Evolutionary conservation across 2,797 vertebrate genomes (phyloP).

Genomic region (Ctenopoma kingsleyae): DNA sequence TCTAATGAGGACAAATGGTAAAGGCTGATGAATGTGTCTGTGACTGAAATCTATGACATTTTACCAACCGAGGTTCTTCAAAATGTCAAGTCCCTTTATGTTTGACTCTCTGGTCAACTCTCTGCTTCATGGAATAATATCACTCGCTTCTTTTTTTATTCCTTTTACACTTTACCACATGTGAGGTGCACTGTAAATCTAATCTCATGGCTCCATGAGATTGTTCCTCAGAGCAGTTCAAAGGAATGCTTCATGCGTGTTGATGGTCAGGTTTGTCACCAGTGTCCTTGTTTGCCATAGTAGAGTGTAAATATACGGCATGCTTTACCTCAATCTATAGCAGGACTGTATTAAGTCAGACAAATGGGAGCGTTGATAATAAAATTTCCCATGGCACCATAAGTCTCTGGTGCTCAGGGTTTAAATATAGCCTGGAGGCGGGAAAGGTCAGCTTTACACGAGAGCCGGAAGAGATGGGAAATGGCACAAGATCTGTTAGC

Average conservation of each 20-base stretch:
- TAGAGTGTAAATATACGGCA: constrained; percentile 62
- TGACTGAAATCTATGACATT: constrained; percentile 63
- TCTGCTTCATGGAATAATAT: constrained; percentile 44
- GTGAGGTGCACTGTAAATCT: constrained; percentile 49
- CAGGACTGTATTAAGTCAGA: constrained; percentile 75
- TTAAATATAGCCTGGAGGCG: constrained; percentile 81
- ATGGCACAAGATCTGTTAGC: constrained; percentile 73
- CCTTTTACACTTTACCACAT: constrained; percentile 23
- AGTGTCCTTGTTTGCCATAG: constrained; percentile 66
- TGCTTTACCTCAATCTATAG: constrained; percentile 54
- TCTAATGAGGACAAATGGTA: constrained; percentile 54
- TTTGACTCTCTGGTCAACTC: constrained; percentile 52
- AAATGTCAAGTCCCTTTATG: constrained; percentile 68
- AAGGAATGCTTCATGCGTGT: constrained; percentile 41
- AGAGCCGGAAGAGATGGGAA: constrained; percentile 64
- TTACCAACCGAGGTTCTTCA: constrained; percentile 47
- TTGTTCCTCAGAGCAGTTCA: constrained; percentile 33
- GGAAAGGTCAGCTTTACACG: constrained; percentile 77
- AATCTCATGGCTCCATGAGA: background rate
- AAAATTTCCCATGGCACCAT: constrained; percentile 72
- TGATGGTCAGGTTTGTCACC: constrained; percentile 52
- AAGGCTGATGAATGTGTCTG: constrained; percentile 53
- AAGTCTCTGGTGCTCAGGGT: constrained; percentile 71
- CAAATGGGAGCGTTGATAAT: constrained; percentile 76
- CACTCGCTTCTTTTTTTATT: constrained; percentile 9